Evolutionary conservation across 2,888 invertebrate genomes (phyloP).

Genomic region (Heliconius ismenius): DNA sequence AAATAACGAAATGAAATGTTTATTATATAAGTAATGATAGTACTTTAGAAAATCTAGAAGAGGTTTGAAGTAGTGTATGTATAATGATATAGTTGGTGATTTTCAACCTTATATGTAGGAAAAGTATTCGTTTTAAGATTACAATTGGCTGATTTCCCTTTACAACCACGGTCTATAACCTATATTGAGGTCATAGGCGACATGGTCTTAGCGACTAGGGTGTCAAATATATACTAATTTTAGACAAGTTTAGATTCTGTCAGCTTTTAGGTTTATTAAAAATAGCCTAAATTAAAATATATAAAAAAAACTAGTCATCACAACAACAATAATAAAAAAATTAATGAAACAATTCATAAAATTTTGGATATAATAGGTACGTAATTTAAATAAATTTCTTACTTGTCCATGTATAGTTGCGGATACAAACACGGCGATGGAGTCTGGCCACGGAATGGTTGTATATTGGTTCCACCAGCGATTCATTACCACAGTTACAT

Average conservation of each 20-base stretch:
- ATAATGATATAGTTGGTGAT: not conserved
- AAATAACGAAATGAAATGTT: not conserved
- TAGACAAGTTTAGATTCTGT: not conserved
- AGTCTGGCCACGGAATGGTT: constrained; percentile 92
- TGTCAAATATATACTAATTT: not conserved
- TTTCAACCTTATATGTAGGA: not conserved
- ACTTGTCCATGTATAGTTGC: constrained; percentile 91
- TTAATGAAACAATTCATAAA: not conserved
- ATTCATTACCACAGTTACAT: constrained; percentile 95
- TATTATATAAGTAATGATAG: not conserved
- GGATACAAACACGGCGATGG: constrained; percentile 92
- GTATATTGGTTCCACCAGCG: constrained; percentile 96
- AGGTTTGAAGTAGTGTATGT: not conserved
- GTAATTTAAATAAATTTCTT: constrained; percentile 45
- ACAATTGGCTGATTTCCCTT: not conserved
- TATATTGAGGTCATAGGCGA: not conserved
- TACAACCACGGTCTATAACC: not conserved
- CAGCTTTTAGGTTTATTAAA: not conserved
- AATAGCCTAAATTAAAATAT: no score
- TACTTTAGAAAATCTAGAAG: not conserved
- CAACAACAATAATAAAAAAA: no score
- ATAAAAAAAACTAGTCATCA: no score
- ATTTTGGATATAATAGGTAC: not conserved
- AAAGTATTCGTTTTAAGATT: not conserved
- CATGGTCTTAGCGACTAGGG: not conserved